phyloP scores from a whole-genome alignment of 2,113 vertebrate genomes.

The Tauraco erythrolophus region DNA sequence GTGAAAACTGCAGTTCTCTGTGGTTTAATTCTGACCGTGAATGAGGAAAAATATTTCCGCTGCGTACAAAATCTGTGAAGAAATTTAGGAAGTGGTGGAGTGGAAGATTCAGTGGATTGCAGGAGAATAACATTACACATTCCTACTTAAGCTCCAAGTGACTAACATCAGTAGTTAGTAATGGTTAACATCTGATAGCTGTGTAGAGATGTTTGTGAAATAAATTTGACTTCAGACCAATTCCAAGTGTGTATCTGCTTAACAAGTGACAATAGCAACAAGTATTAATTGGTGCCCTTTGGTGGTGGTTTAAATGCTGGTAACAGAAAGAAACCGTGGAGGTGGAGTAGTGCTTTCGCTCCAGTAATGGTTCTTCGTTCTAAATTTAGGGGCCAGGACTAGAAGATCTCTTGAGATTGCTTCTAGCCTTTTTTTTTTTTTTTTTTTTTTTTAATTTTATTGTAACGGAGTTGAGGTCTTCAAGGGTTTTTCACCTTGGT shows the following conservation, averaged over 20 bases:
- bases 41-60: background rate
- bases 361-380: background rate
- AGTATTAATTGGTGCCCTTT: background rate
- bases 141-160: background rate
- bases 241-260: background rate
- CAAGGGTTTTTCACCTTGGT: background rate
- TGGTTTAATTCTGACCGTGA: background rate
- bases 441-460: background rate
- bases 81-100: background rate
- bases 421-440: background rate
- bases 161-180: background rate
- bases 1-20: constrained; percentile 29
- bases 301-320: background rate
- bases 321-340: background rate
- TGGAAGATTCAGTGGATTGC: background rate
- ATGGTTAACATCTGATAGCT: background rate
- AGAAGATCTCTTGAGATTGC: background rate
- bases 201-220: background rate
- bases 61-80: background rate
- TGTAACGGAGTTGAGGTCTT: background rate
- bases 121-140: background rate
- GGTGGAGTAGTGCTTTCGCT: background rate
- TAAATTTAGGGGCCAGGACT: background rate
- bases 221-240: background rate
- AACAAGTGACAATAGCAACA: background rate